Base-by-base conservation (phyloP, 2,113 vertebrate species). In the Gopherus evgoodei region DNA sequence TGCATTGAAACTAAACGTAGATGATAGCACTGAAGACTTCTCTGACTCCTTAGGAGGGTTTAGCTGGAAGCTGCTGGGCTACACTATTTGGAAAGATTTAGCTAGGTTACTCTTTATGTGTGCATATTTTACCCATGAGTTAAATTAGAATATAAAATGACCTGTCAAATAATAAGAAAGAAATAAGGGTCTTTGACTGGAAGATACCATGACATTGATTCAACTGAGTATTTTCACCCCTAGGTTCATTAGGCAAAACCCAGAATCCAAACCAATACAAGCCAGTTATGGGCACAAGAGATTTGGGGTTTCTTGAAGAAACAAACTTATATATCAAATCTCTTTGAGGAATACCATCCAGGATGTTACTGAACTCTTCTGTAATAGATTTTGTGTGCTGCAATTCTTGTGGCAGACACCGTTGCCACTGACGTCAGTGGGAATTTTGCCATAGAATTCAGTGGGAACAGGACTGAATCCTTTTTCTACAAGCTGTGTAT, bases 131-230 rank as follows among this genome's bases (percentile, higher is more conserved):
- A 7, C 81, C 54, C 89, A 94, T 65, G 78, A 87, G 94, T 93
- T 95, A 24, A 27, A 47, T 25, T 78, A 78, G 25, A 44, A 83
- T 81, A 9, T 78, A 93, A 87, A 91, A 53, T 96, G 83, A 83
- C 75, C 89, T 21, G 27, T 24, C 53, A 54, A 50, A 87, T 65
- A 69, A n/a, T 21, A 38, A 72, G 65, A 35, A 38, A 38, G n/a
- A 38, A 17, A 92, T 81, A 94, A 96, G 16, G 8, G 89, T 25
- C 79, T 92, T 92, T 94, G 81, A 93, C 65, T 72, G 22, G 94
- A 79, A 96, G 31, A 38, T 38, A 6, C 2, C 1, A 2, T 94
- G 90, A 69, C 5, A 72, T 16, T 42, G 50, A 95, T 69, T 54
- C 38, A 72, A 72, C 5, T 54, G 78, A 4, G 4, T 42, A 1